Conservation (phyloP, 2,888 invertebrate genomes). For the Digitonthophagus gazella region DNA sequence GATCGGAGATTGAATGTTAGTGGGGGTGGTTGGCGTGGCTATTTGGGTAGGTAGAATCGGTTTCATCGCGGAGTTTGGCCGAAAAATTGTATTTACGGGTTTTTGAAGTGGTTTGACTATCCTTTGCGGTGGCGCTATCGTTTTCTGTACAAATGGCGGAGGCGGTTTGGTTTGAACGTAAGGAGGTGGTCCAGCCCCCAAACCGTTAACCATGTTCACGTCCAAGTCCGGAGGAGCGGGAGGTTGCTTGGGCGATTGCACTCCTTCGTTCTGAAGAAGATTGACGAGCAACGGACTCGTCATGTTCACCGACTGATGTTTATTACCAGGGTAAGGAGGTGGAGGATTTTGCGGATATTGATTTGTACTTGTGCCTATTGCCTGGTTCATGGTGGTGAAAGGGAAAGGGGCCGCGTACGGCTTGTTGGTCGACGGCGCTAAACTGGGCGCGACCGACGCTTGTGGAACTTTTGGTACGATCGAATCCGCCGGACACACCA, state of each 20-base stretch:
- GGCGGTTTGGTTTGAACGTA: constrained; percentile 24
- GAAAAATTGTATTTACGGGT: constrained; percentile 6
- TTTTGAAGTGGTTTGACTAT: constrained; percentile 12
- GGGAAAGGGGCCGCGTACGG: constrained; percentile 69
- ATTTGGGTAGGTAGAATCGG: not conserved
- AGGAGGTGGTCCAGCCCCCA: constrained; percentile 20
- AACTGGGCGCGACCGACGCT: constrained; percentile 35
- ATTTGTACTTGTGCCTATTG: constrained; percentile 54
- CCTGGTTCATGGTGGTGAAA: constrained; percentile 89
- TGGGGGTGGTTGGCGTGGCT: not conserved
- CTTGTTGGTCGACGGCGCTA: constrained; percentile 41
- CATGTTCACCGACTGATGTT: constrained; percentile 63
- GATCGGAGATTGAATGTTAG: not conserved
- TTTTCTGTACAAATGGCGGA: constrained; percentile 29
- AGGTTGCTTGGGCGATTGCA: constrained; percentile 43
- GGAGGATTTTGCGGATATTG: constrained; percentile 39
- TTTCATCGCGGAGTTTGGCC: not conserved
- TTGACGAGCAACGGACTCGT: constrained; percentile 90
- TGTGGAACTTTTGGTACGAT: constrained; percentile 50
- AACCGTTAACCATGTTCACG: constrained; percentile 24
- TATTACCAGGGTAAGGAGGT: constrained; percentile 52
- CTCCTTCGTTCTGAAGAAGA: constrained; percentile 81
- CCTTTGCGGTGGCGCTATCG: constrained; percentile 22
- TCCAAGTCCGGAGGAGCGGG: constrained; percentile 10
- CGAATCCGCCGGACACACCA: constrained; percentile 78